Evolutionary conservation across 2,888 invertebrate genomes (phyloP).

Genomic region (Tachina grossa): DNA sequence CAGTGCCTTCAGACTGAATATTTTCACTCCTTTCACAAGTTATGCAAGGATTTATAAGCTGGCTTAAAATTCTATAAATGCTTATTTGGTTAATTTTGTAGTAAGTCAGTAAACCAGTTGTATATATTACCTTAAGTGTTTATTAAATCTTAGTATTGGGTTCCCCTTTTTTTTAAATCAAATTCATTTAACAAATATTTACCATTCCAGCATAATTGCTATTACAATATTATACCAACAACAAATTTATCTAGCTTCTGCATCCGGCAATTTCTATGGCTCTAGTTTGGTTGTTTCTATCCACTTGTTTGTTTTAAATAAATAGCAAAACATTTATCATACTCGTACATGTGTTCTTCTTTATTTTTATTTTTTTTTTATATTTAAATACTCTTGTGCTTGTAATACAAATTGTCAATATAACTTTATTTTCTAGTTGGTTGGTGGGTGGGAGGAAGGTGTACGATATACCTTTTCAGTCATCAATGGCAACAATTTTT

Average conservation of each 20-base stretch:
- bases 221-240: slow-evolving; percentile 8
- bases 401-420: slow-evolving; percentile 14
- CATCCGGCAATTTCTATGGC: background rate
- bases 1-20: too few relatives aligned
- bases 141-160: too few relatives aligned
- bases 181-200: slow-evolving; percentile 8
- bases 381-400: background rate
- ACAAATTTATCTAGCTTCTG: background rate
- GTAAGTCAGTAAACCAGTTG: too few relatives aligned
- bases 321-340: slow-evolving; percentile 3
- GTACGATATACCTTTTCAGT: slow-evolving; percentile 5
- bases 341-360: background rate
- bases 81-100: too few relatives aligned
- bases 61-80: too few relatives aligned
- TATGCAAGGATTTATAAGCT: too few relatives aligned
- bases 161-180: background rate
- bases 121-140: too few relatives aligned
- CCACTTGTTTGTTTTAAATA: slow-evolving; percentile 2
- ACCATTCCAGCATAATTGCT: background rate
- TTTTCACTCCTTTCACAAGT: too few relatives aligned
- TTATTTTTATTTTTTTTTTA: background rate
- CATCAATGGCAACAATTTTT: background rate
- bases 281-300: background rate
- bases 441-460: background rate
- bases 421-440: background rate